A percentile compares a stretch with the other conserved stretches of the same genome.
These are phyloP conservation scores for Sinocyclocheilus rhinocerous DNA, from an alignment of 2,113 vertebrate genomes.

Conservation along the genomic window DNA sequence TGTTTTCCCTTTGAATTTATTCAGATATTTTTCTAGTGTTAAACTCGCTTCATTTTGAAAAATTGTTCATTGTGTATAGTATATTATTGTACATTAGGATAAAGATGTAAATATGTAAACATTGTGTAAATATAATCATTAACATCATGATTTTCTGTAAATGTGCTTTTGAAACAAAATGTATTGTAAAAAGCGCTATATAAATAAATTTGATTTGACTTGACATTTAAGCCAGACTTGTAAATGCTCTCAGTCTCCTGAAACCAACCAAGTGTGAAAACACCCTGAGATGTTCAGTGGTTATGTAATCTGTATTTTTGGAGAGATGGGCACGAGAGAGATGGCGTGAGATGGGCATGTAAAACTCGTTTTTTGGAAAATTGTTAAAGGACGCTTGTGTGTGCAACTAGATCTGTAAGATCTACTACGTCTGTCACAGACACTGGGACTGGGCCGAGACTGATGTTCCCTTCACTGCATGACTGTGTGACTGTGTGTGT, in stretches of 20 bases:
- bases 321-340: neutral
- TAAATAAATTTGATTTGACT: neutral
- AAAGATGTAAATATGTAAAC: no score
- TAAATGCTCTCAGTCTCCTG: neutral
- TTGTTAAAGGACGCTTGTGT: neutral
- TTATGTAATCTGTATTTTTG: constrained; percentile 22
- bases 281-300: constrained; percentile 1
- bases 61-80: neutral
- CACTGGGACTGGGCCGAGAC: neutral
- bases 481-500: constrained; percentile 14
- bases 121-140: neutral
- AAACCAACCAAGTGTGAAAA: constrained; percentile 30
- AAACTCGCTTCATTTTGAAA: neutral
- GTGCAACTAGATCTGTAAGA: neutral
- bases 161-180: neutral
- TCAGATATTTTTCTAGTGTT: neutral
- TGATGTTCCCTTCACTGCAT: neutral
- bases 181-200: neutral
- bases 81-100: neutral
- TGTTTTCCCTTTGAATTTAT: neutral
- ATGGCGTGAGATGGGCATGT: neutral
- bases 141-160: neutral
- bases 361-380: neutral
- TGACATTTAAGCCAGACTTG: neutral
- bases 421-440: neutral